Evolutionary conservation across 2,113 vertebrate genomes (phyloP).

Genomic region (Alligator mississippiensis): DNA sequence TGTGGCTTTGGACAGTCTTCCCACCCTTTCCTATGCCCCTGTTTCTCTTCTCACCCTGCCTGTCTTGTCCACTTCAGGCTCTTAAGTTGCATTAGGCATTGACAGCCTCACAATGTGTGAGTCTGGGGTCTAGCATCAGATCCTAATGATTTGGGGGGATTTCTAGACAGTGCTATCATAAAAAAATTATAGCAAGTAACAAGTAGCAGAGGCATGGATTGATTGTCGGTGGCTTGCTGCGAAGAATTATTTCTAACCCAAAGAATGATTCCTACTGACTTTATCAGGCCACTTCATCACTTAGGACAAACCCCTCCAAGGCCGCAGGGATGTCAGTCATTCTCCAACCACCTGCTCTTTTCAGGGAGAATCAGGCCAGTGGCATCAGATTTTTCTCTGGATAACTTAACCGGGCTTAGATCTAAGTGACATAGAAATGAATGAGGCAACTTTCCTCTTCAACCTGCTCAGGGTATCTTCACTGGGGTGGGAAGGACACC

Average conservation of each 20-base stretch:
- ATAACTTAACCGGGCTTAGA: neutral
- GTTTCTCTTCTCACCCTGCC: neutral
- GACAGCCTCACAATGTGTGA: neutral
- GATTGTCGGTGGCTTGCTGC: neutral
- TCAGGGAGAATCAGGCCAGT: neutral
- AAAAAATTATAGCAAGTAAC: neutral
- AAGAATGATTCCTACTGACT: neutral
- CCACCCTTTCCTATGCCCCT: neutral
- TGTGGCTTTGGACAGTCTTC: neutral
- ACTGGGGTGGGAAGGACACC: neutral
- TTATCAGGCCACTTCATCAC: neutral
- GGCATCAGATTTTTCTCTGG: neutral
- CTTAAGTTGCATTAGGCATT: neutral
- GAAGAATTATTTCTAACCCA: neutral
- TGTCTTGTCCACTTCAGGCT: neutral
- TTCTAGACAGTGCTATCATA: neutral
- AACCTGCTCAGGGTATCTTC: neutral
- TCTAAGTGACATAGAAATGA: neutral
- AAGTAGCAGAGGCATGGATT: neutral
- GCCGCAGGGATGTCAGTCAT: rapidly evolving
- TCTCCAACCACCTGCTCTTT: neutral
- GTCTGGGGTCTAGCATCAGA: neutral
- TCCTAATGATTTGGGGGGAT: neutral
- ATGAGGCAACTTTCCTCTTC: neutral
- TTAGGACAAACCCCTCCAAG: neutral